Evolutionary conservation across 2,113 vertebrate genomes (phyloP), one percentile per base, ranked within the genome.

Genomic region (Cnemophilus loriae): DNA sequence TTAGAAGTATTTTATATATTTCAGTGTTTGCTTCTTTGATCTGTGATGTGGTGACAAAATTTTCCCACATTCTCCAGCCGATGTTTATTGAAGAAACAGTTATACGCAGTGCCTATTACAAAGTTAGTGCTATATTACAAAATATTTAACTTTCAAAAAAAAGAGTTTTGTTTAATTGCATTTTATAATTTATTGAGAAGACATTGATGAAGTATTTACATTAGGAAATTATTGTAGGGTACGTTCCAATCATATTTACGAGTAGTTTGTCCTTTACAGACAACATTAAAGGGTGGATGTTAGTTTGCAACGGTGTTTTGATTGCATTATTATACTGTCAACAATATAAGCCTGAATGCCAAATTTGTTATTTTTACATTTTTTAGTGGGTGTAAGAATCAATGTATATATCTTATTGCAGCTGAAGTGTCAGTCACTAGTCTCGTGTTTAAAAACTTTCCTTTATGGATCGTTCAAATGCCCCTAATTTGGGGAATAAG

Each of bases 131-230:
- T 92, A 90, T 89, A 86, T 50, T 95, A 60, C 27, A 65, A 88
- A 80, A 28, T 28, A 82, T 28, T 83, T 94, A 75, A 50, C 91
- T 83, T 64, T 2, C 0, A 39, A 47, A 90, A 78, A 90, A 3
- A 18, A 27, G 2, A 1, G 35, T 44, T 89, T 70, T 90, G 13
- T 63, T 56, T 82, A 73, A 77, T 93, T 87, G 23, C 23, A 69
- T 76, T 95, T 94, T 91, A 46, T 86, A 53, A 96, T 74, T 93
- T 94, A 82, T 89, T 93, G 70, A 76, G 75, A 88, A 84, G 8
- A 76, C 12, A 59, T 24, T 91, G 33, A 77, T 80, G 61, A 74
- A 92, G 14, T 57, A 65, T 60, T 90, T 87, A 35, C n/a, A 85
- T 93, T 46, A 73, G 20, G 28, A 73, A 76, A 71, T 94, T 90